phyloP scores from a whole-genome alignment of 2,888 invertebrate species.

The Molorchus minor region DNA sequence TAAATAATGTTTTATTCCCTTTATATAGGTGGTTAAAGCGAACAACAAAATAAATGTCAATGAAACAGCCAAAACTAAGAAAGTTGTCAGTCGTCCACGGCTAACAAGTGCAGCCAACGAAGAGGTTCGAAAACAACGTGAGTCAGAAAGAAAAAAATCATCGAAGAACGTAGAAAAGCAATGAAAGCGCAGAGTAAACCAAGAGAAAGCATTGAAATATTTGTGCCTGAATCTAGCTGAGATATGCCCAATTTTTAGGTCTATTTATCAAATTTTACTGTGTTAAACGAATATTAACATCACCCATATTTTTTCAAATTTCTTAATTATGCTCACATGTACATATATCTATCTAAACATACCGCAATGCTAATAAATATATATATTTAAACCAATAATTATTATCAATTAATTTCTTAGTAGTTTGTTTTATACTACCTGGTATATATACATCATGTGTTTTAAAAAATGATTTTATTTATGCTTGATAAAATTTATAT shows the following conservation, averaged over 20 bases:
- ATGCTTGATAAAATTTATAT: too few relatives aligned
- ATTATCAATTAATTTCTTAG: constrained; percentile 15
- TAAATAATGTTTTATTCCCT: too few relatives aligned
- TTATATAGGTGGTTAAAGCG: constrained; percentile 20
- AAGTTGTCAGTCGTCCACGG: constrained; percentile 37
- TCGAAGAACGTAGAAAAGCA: constrained; percentile 77
- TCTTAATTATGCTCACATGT: constrained; percentile 35
- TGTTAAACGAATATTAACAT: constrained; percentile 11
- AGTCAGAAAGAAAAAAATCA: constrained; percentile 79
- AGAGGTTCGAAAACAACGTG: constrained; percentile 67
- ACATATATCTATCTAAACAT: constrained; percentile 35
- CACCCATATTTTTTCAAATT: constrained; percentile 24
- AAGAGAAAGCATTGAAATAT: constrained; percentile 62
- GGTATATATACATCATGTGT: constrained; percentile 3
- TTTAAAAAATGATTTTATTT: constrained; percentile 5
- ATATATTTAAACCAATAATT: constrained; percentile 21
- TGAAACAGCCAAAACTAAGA: constrained; percentile 40
- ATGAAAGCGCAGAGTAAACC: constrained; percentile 60
- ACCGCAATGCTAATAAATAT: constrained; percentile 30
- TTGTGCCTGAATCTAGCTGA: constrained; percentile 62
- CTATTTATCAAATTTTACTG: constrained; percentile 18
- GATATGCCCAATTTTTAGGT: constrained; percentile 38
- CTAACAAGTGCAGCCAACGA: constrained; percentile 63
- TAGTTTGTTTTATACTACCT: constrained; percentile 22
- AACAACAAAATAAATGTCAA: constrained; percentile 24